phyloP scores from a whole-genome alignment of 2,888 invertebrate genomes.

The Scaptomyza reducta region DNA sequence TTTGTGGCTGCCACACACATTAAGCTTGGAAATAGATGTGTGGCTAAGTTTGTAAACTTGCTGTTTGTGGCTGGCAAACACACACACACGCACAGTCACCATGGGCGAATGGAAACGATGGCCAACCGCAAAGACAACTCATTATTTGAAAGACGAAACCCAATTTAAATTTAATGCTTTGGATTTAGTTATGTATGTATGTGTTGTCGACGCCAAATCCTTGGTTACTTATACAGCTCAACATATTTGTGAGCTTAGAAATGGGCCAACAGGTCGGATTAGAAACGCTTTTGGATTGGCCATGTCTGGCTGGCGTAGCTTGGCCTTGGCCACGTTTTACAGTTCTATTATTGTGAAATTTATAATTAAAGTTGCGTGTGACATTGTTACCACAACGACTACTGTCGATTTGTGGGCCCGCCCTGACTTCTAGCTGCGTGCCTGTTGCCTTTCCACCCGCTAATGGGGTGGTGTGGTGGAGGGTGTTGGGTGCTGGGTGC shows the following conservation, averaged over 20 bases:
- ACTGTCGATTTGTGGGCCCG: slow-evolving; percentile 36
- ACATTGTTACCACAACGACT: slow-evolving; percentile 30
- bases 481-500: no score
- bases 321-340: slow-evolving; percentile 34
- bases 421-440: slow-evolving; percentile 24
- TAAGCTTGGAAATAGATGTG: slow-evolving; percentile 22
- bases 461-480: no score
- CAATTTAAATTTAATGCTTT: slow-evolving; percentile 17
- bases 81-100: slow-evolving; percentile 20
- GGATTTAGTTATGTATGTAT: slow-evolving; percentile 20
- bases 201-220: neutral
- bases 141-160: slow-evolving; percentile 32
- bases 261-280: slow-evolving; percentile 8
- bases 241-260: slow-evolving; percentile 8
- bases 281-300: slow-evolving; percentile 10
- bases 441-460: slow-evolving; percentile 12
- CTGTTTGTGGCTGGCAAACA: slow-evolving; percentile 52
- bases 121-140: slow-evolving; percentile 37
- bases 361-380: slow-evolving; percentile 70
- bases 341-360: slow-evolving; percentile 64
- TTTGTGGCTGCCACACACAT: slow-evolving; percentile 19
- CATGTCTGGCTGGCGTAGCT: neutral
- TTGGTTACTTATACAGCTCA: no score
- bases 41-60: slow-evolving; percentile 52
- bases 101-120: neutral